These are phyloP conservation scores for Meloidogyne floridensis DNA, from an alignment of 1,140 invertebrate species.

Conservation along the genomic window DNA sequence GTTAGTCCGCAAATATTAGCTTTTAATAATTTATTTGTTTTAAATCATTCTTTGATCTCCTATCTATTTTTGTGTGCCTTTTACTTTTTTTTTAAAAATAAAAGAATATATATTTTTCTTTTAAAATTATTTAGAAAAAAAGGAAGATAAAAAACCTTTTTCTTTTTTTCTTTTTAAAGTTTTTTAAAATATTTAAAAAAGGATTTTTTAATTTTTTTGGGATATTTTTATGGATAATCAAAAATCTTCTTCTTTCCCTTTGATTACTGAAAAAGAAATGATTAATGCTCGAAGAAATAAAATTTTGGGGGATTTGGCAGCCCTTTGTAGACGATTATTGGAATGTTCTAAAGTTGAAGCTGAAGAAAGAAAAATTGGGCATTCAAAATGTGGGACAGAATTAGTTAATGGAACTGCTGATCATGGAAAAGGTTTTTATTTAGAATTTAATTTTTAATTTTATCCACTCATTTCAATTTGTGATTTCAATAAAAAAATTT, in stretches of 20 bases:
- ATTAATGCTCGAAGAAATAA: neutral
- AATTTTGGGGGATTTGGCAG: neutral
- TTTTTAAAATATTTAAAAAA: neutral
- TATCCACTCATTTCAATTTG: no score
- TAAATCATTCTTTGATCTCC: neutral
- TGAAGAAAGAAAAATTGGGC: neutral
- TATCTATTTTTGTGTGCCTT: neutral
- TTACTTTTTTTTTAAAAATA: neutral
- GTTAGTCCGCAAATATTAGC: no score
- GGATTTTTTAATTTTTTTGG: neutral
- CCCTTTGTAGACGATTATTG: neutral
- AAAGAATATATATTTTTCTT: neutral
- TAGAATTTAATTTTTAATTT: neutral
- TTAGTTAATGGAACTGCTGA: neutral
- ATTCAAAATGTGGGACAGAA: neutral
- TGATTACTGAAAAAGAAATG: neutral
- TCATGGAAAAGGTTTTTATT: neutral
- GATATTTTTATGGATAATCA: neutral
- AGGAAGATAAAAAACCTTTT: neutral
- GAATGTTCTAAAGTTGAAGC: neutral
- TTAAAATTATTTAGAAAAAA: neutral
- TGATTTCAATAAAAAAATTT: neutral
- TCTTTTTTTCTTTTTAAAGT: neutral
- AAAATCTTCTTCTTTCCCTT: neutral
- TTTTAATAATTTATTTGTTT: neutral